These are phyloP conservation scores for Ifrita kowaldi DNA, from an alignment of 2,113 vertebrate species.

Conservation along the genomic window DNA sequence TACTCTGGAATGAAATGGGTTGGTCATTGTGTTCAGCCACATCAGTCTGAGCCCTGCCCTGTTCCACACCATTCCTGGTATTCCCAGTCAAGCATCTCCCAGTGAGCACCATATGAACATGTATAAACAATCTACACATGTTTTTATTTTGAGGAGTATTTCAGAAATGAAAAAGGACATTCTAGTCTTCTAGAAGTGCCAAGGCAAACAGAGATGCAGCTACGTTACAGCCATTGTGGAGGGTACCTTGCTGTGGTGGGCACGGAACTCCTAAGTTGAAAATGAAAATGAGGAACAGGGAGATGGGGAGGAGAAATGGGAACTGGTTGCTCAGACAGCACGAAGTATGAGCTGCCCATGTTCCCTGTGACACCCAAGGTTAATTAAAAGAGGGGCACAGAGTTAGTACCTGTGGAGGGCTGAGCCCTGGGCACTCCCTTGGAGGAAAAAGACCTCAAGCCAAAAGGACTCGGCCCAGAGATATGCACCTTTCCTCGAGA, in stretches of 20 bases:
- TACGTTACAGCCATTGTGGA: rapidly evolving
- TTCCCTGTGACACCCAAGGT: neutral
- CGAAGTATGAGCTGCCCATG: neutral
- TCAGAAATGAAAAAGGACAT: neutral
- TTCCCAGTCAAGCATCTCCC: neutral
- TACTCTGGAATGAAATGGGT: rapidly evolving
- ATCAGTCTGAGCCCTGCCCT: neutral
- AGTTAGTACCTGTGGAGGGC: neutral
- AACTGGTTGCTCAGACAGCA: neutral
- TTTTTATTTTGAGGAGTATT: neutral
- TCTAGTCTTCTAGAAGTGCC: neutral
- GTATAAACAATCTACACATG: neutral
- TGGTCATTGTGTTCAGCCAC: neutral
- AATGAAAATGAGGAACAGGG: neutral
- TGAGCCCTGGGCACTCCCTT: too few species aligned
- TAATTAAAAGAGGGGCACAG: too few species aligned
- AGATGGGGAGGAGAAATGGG: neutral
- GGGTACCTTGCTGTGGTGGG: rapidly evolving
- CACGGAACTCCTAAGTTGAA: rapidly evolving
- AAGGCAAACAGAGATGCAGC: neutral
- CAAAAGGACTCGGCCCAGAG: too few species aligned
- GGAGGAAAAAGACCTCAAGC: too few species aligned
- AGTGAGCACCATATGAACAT: rapidly evolving
- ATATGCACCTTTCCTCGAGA: too few species aligned
- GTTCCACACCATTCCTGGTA: neutral